Conservation (phyloP, 2,888 invertebrate species). For the Melanostoma mellinum region DNA sequence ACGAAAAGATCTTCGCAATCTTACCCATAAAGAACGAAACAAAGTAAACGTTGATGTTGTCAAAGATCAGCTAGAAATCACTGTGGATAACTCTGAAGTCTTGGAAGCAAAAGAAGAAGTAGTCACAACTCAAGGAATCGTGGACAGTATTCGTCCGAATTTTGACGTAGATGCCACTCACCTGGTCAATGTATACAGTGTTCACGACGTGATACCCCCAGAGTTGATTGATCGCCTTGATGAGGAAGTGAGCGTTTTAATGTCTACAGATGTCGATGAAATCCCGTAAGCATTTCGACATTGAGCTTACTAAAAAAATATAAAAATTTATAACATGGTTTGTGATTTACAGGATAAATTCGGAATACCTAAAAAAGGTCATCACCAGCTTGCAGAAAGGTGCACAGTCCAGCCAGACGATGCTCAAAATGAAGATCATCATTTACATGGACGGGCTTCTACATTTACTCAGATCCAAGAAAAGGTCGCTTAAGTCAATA, state of each 20-base stretch:
- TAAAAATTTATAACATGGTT: neutral
- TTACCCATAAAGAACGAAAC: slow-evolving; percentile 77
- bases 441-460: slow-evolving; percentile 80
- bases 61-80: slow-evolving; percentile 77
- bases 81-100: slow-evolving; percentile 74
- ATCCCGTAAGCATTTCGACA: slow-evolving; percentile 78
- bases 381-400: slow-evolving; percentile 40
- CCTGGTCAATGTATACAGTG: slow-evolving; percentile 76
- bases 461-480: slow-evolving; percentile 76
- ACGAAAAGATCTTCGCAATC: slow-evolving; percentile 76
- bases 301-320: no score
- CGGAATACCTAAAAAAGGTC: slow-evolving; percentile 75
- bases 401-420: slow-evolving; percentile 56
- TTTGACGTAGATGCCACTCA: slow-evolving; percentile 77
- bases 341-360: slow-evolving; percentile 76
- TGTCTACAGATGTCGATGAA: slow-evolving; percentile 73
- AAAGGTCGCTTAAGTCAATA: slow-evolving; percentile 74
- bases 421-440: slow-evolving; percentile 77
- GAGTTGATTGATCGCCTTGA: slow-evolving; percentile 77
- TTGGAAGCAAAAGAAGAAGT: slow-evolving; percentile 60
- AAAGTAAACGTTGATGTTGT: slow-evolving; percentile 78
- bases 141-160: slow-evolving; percentile 77
- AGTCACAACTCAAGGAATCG: slow-evolving; percentile 70
- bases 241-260: slow-evolving; percentile 79
- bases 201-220: slow-evolving; percentile 77